Evolutionary conservation across 2,797 vertebrate genomes (phyloP).

Genomic region (Linurgus olivaceus): DNA sequence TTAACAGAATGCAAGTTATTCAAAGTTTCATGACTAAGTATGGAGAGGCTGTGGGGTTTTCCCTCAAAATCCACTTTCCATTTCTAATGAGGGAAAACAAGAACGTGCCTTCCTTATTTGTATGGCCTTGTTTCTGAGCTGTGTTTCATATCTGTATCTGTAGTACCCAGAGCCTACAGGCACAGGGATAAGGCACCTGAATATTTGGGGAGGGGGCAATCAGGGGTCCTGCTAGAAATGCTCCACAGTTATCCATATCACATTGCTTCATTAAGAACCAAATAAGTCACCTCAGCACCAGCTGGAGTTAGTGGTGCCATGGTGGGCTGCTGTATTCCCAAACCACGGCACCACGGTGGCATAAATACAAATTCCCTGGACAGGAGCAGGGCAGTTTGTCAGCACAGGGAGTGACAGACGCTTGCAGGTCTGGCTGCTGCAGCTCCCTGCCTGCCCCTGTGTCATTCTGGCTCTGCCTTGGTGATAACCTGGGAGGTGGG

Average conservation of each 20-base stretch:
- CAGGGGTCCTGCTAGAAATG: background rate
- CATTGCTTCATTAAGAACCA: background rate
- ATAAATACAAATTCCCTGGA: background rate
- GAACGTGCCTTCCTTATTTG: background rate
- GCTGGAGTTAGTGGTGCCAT: background rate
- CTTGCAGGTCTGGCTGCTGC: background rate
- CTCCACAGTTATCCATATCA: background rate
- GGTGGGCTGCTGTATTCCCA: background rate
- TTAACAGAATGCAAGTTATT: background rate
- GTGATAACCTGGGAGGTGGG: background rate
- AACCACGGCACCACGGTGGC: background rate
- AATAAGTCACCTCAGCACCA: background rate
- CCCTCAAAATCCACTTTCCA: background rate
- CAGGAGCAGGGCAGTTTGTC: background rate
- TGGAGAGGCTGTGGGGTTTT: background rate
- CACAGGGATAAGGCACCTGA: background rate
- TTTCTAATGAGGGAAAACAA: background rate
- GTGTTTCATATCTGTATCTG: background rate
- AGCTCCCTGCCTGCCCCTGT: background rate
- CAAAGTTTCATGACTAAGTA: background rate
- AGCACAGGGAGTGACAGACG: background rate
- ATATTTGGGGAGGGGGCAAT: background rate
- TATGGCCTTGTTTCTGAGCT: background rate
- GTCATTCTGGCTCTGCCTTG: background rate
- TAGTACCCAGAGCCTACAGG: background rate